A percentile compares a stretch with the other conserved stretches of the same genome.
Evolutionary conservation across 2,888 invertebrate species (phyloP).

Genomic region (Malacosoma neustria): DNA sequence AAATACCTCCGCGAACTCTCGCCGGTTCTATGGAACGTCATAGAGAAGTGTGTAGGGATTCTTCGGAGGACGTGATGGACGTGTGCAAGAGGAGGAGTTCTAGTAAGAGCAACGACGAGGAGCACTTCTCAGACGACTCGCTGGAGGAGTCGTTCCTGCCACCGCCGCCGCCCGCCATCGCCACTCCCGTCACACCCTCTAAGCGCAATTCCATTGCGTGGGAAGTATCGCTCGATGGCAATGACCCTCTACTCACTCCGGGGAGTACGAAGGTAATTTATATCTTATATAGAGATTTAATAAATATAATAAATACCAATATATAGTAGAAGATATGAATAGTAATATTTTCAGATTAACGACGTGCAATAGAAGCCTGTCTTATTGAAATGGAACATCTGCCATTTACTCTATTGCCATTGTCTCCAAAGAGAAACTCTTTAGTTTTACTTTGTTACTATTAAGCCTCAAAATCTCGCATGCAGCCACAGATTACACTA

Average conservation of each 20-base stretch:
- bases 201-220: constrained; percentile 90
- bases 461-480: too few species aligned
- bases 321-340: too few species aligned
- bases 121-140: constrained; percentile 88
- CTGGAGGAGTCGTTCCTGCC: constrained; percentile 84
- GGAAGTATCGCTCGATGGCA: constrained; percentile 87
- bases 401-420: too few species aligned
- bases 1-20: constrained; percentile 81
- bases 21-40: constrained; percentile 84
- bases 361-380: too few species aligned
- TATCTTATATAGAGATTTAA: too few species aligned
- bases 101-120: constrained; percentile 55
- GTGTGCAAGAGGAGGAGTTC: constrained; percentile 46
- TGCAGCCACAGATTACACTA: too few species aligned
- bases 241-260: constrained; percentile 80
- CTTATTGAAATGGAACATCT: too few species aligned
- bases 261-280: constrained; percentile 77
- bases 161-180: constrained; percentile 69
- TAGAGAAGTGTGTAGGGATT: constrained; percentile 84
- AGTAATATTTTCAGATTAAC: too few species aligned
- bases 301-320: too few species aligned
- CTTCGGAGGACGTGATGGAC: constrained; percentile 62
- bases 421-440: too few species aligned
- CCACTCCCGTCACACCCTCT: constrained; percentile 71
- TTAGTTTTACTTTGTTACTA: too few species aligned